Conservation (phyloP, 1,140 invertebrate species). For the Gryon sp. region DNA sequence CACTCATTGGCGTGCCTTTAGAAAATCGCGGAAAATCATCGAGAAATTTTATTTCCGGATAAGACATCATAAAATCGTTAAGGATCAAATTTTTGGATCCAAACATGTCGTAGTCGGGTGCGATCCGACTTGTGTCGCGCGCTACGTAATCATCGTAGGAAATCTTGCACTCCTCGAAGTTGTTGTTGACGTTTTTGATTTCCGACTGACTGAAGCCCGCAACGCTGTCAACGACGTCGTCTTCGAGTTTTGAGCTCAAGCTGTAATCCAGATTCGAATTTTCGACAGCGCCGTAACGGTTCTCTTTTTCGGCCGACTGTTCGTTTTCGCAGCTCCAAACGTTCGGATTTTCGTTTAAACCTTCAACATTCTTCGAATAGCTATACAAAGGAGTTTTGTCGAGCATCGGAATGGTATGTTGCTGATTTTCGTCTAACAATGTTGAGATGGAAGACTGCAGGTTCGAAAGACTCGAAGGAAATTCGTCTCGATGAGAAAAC, state of each 20-base stretch:
- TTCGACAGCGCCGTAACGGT: slow-evolving; percentile 3
- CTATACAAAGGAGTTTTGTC: slow-evolving; percentile 46
- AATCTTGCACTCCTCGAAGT: slow-evolving; percentile 8
- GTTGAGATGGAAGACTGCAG: slow-evolving; percentile 39
- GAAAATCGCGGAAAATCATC: slow-evolving; percentile 41
- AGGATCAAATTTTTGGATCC: slow-evolving; percentile 43
- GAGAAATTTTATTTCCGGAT: slow-evolving; percentile 41
- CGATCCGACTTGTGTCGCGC: slow-evolving; percentile 11
- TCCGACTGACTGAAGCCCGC: slow-evolving; percentile 25
- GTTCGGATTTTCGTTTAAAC: slow-evolving; percentile 39
- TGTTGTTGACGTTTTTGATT: slow-evolving; percentile 31
- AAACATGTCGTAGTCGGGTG: slow-evolving; percentile 26
- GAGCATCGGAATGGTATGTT: slow-evolving; percentile 39
- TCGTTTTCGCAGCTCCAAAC: slow-evolving; percentile 32
- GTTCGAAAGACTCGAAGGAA: slow-evolving; percentile 30
- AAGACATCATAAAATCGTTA: slow-evolving; percentile 52
- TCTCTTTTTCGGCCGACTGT: slow-evolving; percentile 26
- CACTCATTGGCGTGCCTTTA: slow-evolving; percentile 7
- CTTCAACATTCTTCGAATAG: slow-evolving; percentile 42
- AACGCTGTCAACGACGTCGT: background rate
- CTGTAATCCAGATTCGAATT: slow-evolving; percentile 31
- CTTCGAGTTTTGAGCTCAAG: slow-evolving; percentile 16
- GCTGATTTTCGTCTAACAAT: slow-evolving; percentile 55
- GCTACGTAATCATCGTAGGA: slow-evolving; percentile 13
- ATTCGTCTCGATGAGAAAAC: slow-evolving; percentile 33